Conservation (phyloP, 2,888 invertebrate species). For the Paralinhomoeus sp. region DNA sequence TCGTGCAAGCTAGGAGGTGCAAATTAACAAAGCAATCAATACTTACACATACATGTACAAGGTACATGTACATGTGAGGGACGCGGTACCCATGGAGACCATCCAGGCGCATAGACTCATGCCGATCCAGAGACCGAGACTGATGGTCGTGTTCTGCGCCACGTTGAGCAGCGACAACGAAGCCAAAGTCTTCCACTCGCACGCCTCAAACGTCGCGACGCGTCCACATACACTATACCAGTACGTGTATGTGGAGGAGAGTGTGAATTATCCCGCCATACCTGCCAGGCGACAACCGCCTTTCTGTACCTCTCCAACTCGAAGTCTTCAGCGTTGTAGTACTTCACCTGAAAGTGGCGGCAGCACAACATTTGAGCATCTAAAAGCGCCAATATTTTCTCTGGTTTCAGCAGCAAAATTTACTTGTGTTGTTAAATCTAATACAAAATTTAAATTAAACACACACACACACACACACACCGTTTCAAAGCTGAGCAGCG, state of each 20-base stretch:
- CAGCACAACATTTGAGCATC: too few species aligned
- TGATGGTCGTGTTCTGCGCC: conserved; percentile 69
- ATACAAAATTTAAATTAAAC: too few species aligned
- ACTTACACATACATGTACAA: too few species aligned
- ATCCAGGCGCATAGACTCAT: conserved; percentile 55
- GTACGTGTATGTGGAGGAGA: neutral
- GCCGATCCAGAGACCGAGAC: conserved; percentile 55
- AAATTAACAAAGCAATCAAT: too few species aligned
- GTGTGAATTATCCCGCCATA: conserved; percentile 15
- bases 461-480: too few species aligned
- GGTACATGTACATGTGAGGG: too few species aligned
- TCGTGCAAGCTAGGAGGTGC: too few species aligned
- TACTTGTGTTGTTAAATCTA: too few species aligned
- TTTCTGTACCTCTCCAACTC: conserved; percentile 65
- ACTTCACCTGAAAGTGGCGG: conserved; percentile 45
- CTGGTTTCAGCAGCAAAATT: too few species aligned
- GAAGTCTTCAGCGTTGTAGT: conserved; percentile 77
- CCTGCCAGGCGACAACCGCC: conserved; percentile 41
- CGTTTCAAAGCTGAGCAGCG: conserved; percentile 86
- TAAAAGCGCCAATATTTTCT: too few species aligned
- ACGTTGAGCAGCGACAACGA: conserved; percentile 69
- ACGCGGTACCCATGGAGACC: conserved; percentile 45
- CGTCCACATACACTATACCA: too few species aligned
- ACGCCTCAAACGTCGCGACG: conserved; percentile 37
- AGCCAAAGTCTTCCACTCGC: conserved; percentile 63